phyloP scores from a whole-genome alignment of 2,888 invertebrate species.

The Diarsia mendica region DNA sequence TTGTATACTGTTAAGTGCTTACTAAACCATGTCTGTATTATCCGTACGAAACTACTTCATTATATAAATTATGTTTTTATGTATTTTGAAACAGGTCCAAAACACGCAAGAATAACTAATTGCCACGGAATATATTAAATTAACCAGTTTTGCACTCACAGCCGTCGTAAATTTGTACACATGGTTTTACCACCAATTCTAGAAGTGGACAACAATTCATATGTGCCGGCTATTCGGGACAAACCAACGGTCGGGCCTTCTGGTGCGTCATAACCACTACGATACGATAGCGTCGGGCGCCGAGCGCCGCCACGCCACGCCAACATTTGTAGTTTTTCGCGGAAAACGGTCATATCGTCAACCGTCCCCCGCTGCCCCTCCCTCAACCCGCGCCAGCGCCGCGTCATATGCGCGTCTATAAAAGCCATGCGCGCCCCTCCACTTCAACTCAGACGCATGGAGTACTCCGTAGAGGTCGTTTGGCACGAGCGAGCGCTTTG shows the following conservation, averaged over 20 bases:
- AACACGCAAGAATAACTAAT: slow-evolving; percentile 71
- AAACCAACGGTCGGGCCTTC: slow-evolving; percentile 81
- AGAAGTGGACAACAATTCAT: slow-evolving; percentile 62
- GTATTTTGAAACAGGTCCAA: slow-evolving; percentile 58
- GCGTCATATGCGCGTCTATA: slow-evolving; percentile 87
- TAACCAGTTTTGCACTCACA: slow-evolving; percentile 74
- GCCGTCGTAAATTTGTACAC: slow-evolving; percentile 67
- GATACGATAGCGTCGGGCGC: slow-evolving; percentile 78
- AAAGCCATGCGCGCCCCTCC: slow-evolving; percentile 86
- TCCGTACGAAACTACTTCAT: slow-evolving; percentile 13
- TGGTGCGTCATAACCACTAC: slow-evolving; percentile 83
- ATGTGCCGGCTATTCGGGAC: slow-evolving; percentile 72
- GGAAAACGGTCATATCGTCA: slow-evolving; percentile 87
- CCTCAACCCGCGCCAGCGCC: slow-evolving; percentile 74
- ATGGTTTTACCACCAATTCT: slow-evolving; percentile 63
- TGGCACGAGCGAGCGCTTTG: slow-evolving; percentile 91
- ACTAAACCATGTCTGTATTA: neutral
- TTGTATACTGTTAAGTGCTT: slow-evolving; percentile 16
- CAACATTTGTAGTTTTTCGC: slow-evolving; percentile 87
- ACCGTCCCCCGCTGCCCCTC: slow-evolving; percentile 69
- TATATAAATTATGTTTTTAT: slow-evolving; percentile 36
- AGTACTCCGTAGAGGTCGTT: slow-evolving; percentile 91
- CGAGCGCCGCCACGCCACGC: slow-evolving; percentile 75
- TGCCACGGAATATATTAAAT: slow-evolving; percentile 31
- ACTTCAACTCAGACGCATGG: slow-evolving; percentile 90